phyloP scores from a whole-genome alignment of 2,888 invertebrate species.

The Drosophila recens region DNA sequence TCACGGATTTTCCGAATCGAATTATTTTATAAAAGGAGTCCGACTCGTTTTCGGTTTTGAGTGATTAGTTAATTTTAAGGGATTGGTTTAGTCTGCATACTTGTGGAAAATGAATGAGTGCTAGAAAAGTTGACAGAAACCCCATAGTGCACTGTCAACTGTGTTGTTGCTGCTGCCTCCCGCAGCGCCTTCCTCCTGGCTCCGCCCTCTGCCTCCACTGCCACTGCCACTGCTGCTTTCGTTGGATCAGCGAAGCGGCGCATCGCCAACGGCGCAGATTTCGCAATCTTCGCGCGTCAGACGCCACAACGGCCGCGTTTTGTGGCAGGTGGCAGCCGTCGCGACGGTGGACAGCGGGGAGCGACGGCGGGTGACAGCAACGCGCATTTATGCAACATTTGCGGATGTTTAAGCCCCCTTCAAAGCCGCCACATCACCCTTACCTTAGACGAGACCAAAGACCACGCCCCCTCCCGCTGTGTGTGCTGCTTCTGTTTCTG shows the following conservation, averaged over 20 bases:
- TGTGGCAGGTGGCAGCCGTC: constrained; percentile 9
- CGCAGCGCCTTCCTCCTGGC: constrained; percentile 3
- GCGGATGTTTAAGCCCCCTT: constrained; percentile 52
- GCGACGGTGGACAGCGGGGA: background rate
- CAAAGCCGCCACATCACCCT: constrained; percentile 9
- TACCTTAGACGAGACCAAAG: background rate
- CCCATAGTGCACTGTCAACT: background rate
- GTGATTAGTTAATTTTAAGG: too few species aligned
- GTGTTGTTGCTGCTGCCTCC: constrained; percentile 12
- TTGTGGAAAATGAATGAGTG: background rate
- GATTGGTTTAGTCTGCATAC: background rate
- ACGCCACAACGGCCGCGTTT: constrained; percentile 25
- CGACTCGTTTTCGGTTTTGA: too few species aligned
- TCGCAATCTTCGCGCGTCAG: constrained; percentile 62
- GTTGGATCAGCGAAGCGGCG: constrained; percentile 78
- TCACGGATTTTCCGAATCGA: too few species aligned
- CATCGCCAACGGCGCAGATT: constrained; percentile 61
- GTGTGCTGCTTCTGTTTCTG: constrained; percentile 4
- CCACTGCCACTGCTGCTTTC: constrained; percentile 56
- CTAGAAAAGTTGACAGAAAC: background rate
- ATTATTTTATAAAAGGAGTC: too few species aligned
- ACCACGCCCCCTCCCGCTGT: constrained; percentile 23
- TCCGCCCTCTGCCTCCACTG: background rate
- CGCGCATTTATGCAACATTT: constrained; percentile 71
- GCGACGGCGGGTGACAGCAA: constrained; percentile 28